Base-by-base conservation (phyloP, 2,113 vertebrate species). In the Trichechus manatus region DNA sequence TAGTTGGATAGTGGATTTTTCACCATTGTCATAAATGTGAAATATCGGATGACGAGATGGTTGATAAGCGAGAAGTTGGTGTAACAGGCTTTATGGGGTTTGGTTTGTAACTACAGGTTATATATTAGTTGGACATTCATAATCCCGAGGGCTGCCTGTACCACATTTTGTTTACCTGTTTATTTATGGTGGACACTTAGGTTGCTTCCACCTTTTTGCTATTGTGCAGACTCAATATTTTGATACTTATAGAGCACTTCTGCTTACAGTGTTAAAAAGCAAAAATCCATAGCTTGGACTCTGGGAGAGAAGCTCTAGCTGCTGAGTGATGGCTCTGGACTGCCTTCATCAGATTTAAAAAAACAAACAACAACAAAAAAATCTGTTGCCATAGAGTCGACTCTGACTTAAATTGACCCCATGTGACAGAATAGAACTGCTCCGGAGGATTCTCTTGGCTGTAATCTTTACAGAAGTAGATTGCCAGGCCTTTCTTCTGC, bases 311-410 rank as follows among this genome's bases (percentile, higher is more conserved):
- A 92, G 39, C 39, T 11, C 0, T 3, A 1, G 66, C 44, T 5
- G 0, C 9, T 0, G 31, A 63, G 36, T 9, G 17, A 44, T 72
- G 33, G 17, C 70, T 72, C 70, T 13, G 7, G 27, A 5, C 33
- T 0, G 3, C 19, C 36, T 79, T 42, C 2, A 0, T 83, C 1
- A 0, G 5, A 33, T 74, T 74, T n/a, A n/a, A 70, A 70, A 47
- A 47, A 56, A n/a, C 33, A 70, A 70, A 31, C 31, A 31, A 66
- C 2, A 66, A 11, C 31, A 33, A n/a, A 70, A 6, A 70, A 70
- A 56, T 56, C 53, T 25, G 8, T 63, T 63, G 61, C 61, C 5
- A 8, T 25, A 63, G 63, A 66, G n/a, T 22, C 9, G 17, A 72
- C 39, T 8, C 70, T 20, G n/a, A 36, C 70, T 72, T n/a, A 36